A percentile compares a stretch with the other conserved stretches of the same genome.
Conservation (phyloP, 2,888 invertebrate genomes). For the Acleris laterana region DNA sequence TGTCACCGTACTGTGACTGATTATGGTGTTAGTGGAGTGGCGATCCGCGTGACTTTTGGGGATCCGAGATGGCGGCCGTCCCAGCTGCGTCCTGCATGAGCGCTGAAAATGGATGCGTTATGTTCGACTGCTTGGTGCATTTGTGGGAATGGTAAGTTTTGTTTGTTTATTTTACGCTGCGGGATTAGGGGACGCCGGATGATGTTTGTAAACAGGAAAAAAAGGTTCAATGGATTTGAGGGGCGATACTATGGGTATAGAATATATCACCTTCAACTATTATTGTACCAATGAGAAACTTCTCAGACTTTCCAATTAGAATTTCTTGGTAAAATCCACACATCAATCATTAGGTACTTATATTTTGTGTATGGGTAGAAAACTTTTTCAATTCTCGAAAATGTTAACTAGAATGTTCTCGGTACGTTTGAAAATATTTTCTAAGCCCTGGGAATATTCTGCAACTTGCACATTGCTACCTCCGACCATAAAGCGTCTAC, state of each 20-base stretch:
- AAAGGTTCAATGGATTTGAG: background rate
- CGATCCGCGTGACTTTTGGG: slow-evolving; percentile 54
- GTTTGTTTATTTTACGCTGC: slow-evolving; percentile 25
- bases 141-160: slow-evolving; percentile 79
- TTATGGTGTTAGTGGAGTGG: slow-evolving; percentile 38
- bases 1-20: slow-evolving; percentile 40
- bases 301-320: too few species aligned
- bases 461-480: too few species aligned
- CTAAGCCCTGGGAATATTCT: too few species aligned
- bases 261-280: too few species aligned
- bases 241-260: background rate
- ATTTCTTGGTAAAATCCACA: too few species aligned
- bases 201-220: background rate
- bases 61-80: slow-evolving; percentile 64
- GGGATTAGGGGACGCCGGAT: slow-evolving; percentile 10
- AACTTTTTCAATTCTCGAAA: too few species aligned
- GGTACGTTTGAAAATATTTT: too few species aligned
- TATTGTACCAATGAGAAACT: too few species aligned
- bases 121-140: slow-evolving; percentile 78
- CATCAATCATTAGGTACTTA: too few species aligned
- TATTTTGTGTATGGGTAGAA: too few species aligned
- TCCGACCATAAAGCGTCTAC: too few species aligned
- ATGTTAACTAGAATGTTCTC: too few species aligned
- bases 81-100: slow-evolving; percentile 74
- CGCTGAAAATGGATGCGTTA: slow-evolving; percentile 77